A percentile compares a stretch with the other conserved stretches of the same genome.
Evolutionary conservation across 1,140 invertebrate genomes (phyloP).

Genomic region (Agraylea sexmaculata): DNA sequence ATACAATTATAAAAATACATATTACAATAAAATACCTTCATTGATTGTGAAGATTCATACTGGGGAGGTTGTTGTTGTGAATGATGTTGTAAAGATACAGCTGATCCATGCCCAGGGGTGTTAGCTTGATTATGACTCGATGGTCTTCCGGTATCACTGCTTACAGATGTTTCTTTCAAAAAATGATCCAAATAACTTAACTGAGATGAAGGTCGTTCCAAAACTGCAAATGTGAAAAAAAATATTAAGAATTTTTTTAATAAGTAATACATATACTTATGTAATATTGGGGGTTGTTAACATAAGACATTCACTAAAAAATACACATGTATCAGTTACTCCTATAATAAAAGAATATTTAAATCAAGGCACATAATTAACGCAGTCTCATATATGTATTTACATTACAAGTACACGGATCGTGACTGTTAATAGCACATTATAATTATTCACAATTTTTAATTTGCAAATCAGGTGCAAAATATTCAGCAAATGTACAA

Average conservation of each 20-base stretch:
- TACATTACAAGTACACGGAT: too few relatives aligned
- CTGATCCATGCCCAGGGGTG: slow-evolving; percentile 16
- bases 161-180: slow-evolving; percentile 55
- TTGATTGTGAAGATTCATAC: slow-evolving; percentile 16
- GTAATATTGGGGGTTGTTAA: too few relatives aligned
- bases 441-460: too few relatives aligned
- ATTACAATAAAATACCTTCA: slow-evolving; percentile 13
- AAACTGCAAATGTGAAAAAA: slow-evolving; percentile 47
- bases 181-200: slow-evolving; percentile 85
- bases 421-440: too few relatives aligned
- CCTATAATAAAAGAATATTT: too few relatives aligned
- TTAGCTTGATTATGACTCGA: slow-evolving; percentile 21
- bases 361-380: too few relatives aligned
- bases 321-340: too few relatives aligned
- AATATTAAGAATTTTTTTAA: slow-evolving; percentile 1
- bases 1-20: slow-evolving; percentile 1
- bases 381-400: too few relatives aligned
- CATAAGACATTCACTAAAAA: too few relatives aligned
- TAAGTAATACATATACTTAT: too few relatives aligned
- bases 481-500: too few relatives aligned
- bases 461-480: too few relatives aligned
- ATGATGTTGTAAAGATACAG: slow-evolving; percentile 12
- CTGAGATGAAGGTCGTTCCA: slow-evolving; percentile 74
- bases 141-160: slow-evolving; percentile 17
- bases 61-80: slow-evolving; percentile 12